Evolutionary conservation across 2,113 vertebrate genomes (phyloP).

Genomic region (Columba janthina): DNA sequence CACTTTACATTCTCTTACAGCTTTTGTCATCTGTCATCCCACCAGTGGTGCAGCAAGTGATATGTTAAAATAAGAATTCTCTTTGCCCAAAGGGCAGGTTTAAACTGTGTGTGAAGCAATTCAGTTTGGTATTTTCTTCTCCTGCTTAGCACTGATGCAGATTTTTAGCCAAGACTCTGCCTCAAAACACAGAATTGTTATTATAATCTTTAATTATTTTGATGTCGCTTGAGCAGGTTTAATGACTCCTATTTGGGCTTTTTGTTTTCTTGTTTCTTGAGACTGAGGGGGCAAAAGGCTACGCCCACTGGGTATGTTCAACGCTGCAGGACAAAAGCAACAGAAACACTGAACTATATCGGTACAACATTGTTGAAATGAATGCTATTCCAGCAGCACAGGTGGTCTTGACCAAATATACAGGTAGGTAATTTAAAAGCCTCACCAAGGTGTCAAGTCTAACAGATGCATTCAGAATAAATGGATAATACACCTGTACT

Average conservation of each 20-base stretch:
- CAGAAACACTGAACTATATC: conserved; percentile 89
- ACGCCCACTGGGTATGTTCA: conserved; percentile 93
- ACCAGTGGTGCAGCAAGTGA: background rate
- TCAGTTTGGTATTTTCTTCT: background rate
- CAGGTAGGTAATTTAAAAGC: conserved; percentile 74
- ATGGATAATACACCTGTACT: background rate
- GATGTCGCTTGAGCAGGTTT: background rate
- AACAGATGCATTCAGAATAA: background rate
- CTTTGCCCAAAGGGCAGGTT: background rate
- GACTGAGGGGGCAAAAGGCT: conserved; percentile 95
- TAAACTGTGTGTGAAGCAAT: background rate
- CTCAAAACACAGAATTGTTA: background rate
- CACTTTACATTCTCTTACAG: background rate
- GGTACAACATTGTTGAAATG: conserved; percentile 95
- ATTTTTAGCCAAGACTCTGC: background rate
- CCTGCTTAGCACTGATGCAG: background rate
- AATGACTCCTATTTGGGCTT: background rate
- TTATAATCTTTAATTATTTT: background rate
- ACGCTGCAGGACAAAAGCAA: conserved; percentile 92
- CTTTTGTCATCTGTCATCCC: background rate
- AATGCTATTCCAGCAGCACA: conserved; percentile 92
- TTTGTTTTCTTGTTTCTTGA: conserved; percentile 59
- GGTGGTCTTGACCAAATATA: conserved; percentile 89
- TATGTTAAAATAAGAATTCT: background rate
- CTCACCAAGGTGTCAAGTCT: background rate